A percentile compares a stretch with the other conserved stretches of the same genome.
Evolutionary conservation across 2,113 vertebrate species (phyloP).

Genomic region (Dicerorhinus sumatrensis): DNA sequence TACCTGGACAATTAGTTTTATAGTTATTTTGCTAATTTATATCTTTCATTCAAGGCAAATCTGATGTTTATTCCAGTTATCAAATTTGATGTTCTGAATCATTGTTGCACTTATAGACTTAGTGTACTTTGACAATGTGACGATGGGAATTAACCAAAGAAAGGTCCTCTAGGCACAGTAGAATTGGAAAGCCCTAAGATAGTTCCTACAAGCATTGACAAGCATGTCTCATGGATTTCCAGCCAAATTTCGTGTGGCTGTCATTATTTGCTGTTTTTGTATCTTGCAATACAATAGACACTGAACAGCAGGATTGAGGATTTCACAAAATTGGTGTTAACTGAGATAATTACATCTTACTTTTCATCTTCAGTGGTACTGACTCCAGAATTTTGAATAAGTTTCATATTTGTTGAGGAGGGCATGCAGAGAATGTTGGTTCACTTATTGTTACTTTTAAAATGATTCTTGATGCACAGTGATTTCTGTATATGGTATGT

Average conservation of each 20-base stretch:
- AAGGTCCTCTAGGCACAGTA: not conserved
- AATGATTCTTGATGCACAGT: constrained; percentile 66
- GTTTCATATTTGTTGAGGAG: constrained; percentile 74
- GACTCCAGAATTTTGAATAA: constrained; percentile 83
- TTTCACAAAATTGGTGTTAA: constrained; percentile 81
- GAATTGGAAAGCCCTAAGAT: constrained; percentile 8
- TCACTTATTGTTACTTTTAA: constrained; percentile 76
- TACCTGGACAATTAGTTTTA: constrained; percentile 45
- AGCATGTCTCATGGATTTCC: constrained; percentile 19
- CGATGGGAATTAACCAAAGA: constrained; percentile 41
- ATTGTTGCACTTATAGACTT: constrained; percentile 50
- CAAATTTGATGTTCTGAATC: constrained; percentile 65
- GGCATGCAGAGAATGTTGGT: constrained; percentile 65
- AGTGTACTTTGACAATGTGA: constrained; percentile 43
- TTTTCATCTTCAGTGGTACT: constrained; percentile 80
- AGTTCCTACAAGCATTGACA: not conserved
- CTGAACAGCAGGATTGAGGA: constrained; percentile 69
- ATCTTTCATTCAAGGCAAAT: constrained; percentile 56
- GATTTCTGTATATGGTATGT: not conserved
- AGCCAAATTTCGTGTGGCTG: constrained; percentile 46
- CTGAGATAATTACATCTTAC: constrained; percentile 83
- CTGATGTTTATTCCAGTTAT: constrained; percentile 58
- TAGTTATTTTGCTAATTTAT: constrained; percentile 58
- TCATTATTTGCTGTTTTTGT: constrained; percentile 38
- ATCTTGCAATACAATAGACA: constrained; percentile 73